Evolutionary conservation across 2,888 invertebrate genomes (phyloP), one percentile per base, ranked within the genome.

Genomic region (Ceriagrion tenellum): DNA sequence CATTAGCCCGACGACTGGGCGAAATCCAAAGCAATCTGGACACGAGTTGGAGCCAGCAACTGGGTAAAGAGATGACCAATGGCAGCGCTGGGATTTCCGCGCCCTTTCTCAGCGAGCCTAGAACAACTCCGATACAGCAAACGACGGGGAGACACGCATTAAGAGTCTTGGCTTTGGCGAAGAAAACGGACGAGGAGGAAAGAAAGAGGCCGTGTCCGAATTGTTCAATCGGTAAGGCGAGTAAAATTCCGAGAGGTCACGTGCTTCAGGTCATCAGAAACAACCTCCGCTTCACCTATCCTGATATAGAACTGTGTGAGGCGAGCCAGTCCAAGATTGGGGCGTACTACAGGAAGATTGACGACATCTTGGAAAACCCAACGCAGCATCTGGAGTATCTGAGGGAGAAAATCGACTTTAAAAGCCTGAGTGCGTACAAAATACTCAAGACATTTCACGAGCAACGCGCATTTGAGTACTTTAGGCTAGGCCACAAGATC

Each of bases 311-410:
- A 18, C 81, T 81, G 30, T 69, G 69, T n/a, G 69, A 69, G n/a
- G 12, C 12, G 2, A 81, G 16, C 18, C 10, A 91, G 12, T 91
- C 91, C 0, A 91, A 59, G 18, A 35, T 63, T 20, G 56, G 59
- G 16, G 59, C 35, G 20, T 91, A 91, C 63, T 91, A 40, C 35
- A 56, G 63, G 35, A 91, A 63, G 35, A 91, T 91, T 35, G 63
- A 30, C 56, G 59, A 91, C 35, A 56, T 91, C 40, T 59, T 91
- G 59, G 59, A 35, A 91, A 91, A 91, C 35, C 30, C 35, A 0
- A 59, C 20, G 26, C 35, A 91, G n/a, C 30, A 91, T 23, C n/a
- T 30, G 56, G 55, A 59, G 0, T 91, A 91, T 35, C 26, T 91
- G 20, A 2, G n/a, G 59, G 20, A 91, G 56, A 59, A 63, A 59